Conservation (phyloP, 2,113 vertebrate species). For the Pomatostomus ruficeps region DNA sequence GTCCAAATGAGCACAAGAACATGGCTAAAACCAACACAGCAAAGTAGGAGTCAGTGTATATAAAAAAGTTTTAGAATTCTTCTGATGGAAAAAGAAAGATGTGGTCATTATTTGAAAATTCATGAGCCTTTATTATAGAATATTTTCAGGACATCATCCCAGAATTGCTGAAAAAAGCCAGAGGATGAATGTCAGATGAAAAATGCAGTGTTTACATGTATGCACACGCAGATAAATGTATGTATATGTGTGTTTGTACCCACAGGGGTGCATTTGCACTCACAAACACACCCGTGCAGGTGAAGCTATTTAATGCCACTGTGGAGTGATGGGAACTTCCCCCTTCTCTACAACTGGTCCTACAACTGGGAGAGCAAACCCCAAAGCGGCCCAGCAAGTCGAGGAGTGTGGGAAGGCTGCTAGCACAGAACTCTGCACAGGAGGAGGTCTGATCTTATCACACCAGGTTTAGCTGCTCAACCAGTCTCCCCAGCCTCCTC, state of each 20-base stretch:
- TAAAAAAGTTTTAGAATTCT: neutral
- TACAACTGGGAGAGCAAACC: neutral
- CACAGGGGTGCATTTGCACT: neutral
- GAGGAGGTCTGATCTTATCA: constrained; percentile 35
- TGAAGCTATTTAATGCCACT: neutral
- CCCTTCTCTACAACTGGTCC: neutral
- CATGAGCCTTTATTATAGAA: neutral
- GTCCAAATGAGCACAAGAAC: neutral
- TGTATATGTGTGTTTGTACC: neutral
- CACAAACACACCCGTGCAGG: neutral
- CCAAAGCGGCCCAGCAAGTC: neutral
- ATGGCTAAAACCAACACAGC: neutral
- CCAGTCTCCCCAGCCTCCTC: neutral
- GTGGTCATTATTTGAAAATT: neutral
- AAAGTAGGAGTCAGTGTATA: neutral
- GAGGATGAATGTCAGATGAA: neutral
- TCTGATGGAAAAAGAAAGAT: neutral
- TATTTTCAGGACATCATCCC: neutral
- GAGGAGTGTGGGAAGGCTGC: neutral
- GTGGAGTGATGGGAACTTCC: neutral
- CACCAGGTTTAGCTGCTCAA: neutral
- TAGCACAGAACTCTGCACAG: neutral
- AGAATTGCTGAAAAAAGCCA: neutral
- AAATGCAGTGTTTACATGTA: neutral
- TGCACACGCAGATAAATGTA: too few relatives aligned